Base-by-base conservation (phyloP, 2,888 invertebrate species). In the Urechis unicinctus region DNA sequence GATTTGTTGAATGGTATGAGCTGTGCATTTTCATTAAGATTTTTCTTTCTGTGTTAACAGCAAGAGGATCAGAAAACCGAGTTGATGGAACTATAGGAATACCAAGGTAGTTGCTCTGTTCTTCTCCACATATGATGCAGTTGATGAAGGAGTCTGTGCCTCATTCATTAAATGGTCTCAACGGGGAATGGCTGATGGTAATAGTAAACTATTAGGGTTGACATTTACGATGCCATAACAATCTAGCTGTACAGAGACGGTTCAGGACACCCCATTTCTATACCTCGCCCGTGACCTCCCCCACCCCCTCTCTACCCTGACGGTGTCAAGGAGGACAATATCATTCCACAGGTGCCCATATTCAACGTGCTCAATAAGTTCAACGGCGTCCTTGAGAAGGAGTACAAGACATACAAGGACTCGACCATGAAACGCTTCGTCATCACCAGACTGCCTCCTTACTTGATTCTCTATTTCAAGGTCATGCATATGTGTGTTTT, bases 331-430 rank as follows among this genome's bases (percentile, higher is more conserved):
- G 97, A 99, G 81, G n/a, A n/a, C n/a, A 98, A 97, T 78, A 98
- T 99, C 66, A 98, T 98, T 73, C 98, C 98, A 47, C 96, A 97
- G 83, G 92, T 71, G 0, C 97, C 96, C 75, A 83, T 99, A 31
- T 93, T 91, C 73, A 91, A 90, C 61, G 81, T 99, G 28, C 81
- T 99, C 56, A 88, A 88, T 43, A 99, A 99, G 79, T 99, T 98
- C 78, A 97, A 97, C 78, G 96, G 96, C 0, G 85, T 88, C 62
- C 82, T 86, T 3, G 95, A 97, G 68, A 97, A 96, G 78, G 98
- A 99, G 75, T 97, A 98, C 79, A 97, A 97, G 81, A 98, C 97
- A 0, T 96, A 97, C 79, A 98, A 98, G 74, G 98, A 98, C 78
- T 97, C 96, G 73, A 93, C 93, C 71, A 81, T 98, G 82, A 98